Evolutionary conservation across 2,113 vertebrate species (phyloP), one percentile per base, ranked within the genome.

Genomic region (Toxostoma redivivum): DNA sequence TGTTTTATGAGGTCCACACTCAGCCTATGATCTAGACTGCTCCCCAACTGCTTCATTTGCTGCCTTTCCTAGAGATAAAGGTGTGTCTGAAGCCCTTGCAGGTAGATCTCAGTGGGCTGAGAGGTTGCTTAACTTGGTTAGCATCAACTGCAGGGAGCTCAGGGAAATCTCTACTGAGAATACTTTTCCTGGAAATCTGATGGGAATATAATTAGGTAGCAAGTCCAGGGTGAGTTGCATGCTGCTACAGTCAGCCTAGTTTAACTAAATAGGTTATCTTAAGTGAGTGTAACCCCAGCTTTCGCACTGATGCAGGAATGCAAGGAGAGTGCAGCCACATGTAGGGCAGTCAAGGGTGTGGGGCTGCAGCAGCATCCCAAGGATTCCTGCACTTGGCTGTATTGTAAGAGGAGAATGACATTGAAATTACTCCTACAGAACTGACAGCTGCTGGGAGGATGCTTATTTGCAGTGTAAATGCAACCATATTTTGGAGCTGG

Each of bases 401-500:
- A 0, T 25, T n/a, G 0, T 11, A 23, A 64, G 61, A 61, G 23
- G 22, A 56, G 51, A 87, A 78, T 6, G 12, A 44, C 28, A 21
- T 0, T 74, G 90, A 74, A 81, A 85, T 67, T 20, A 65, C 37
- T 79, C 31, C 12, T 21, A 56, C 18, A 62, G 88, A 91, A 78
- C 40, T 1, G 6, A 42, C 53, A 70, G 62, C 58, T 93, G 33
- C 72, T 88, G 8, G 31, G 35, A 89, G 40, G 37, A 35, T 37
- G 50, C 37, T 82, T 79, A 25, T n/a, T 61, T 94, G 76, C 67
- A 45, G 30, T 16, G n/a, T 86, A 70, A 61, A 76, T 88, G 74
- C n/a, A 62, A 88, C 86, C 64, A 12, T 64, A 78, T 86, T 96
- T 95, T 30, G 61, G 88, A 92, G 76, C 57, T 84, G 94, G 77